Evolutionary conservation across 2,797 vertebrate genomes (phyloP).

Genomic region (Tenualosa ilisha): DNA sequence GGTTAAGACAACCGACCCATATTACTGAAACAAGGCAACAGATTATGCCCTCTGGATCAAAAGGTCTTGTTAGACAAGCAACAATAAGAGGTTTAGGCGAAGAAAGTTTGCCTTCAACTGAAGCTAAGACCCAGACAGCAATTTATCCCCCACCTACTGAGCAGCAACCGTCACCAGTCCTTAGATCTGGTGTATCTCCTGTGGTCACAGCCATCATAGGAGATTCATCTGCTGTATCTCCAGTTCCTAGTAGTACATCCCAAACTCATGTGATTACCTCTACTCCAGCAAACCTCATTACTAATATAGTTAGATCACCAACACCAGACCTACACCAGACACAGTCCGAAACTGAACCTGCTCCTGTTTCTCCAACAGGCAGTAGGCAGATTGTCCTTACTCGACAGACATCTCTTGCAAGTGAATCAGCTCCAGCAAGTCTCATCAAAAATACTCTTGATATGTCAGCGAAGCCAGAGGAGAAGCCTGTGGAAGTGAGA

Average conservation of each 20-base stretch:
- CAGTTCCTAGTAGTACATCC: not conserved
- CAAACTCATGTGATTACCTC: not conserved
- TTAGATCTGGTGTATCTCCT: not conserved
- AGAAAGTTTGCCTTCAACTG: not conserved
- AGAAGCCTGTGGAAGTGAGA: not conserved
- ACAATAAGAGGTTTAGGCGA: not conserved
- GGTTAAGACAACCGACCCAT: not conserved
- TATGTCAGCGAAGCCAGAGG: conserved; percentile 10
- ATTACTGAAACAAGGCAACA: conserved; percentile 33
- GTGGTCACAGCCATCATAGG: not conserved
- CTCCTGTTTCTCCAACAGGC: not conserved
- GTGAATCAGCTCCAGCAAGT: not conserved
- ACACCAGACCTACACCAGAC: not conserved
- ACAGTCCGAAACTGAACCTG: not conserved
- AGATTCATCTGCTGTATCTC: not conserved
- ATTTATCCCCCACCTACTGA: not conserved
- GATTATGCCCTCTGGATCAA: conserved; percentile 47
- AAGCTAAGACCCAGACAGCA: not conserved
- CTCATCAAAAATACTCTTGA: conserved; percentile 1
- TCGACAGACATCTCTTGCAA: conserved; percentile 3
- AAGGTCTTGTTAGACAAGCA: conserved; percentile 61
- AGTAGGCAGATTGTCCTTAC: not conserved
- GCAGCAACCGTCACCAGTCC: not conserved
- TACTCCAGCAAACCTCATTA: not conserved
- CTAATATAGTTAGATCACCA: not conserved